These are phyloP conservation scores for Stenoptilia bipunctidactyla DNA, from an alignment of 2,888 invertebrate species.

Conservation along the genomic window DNA sequence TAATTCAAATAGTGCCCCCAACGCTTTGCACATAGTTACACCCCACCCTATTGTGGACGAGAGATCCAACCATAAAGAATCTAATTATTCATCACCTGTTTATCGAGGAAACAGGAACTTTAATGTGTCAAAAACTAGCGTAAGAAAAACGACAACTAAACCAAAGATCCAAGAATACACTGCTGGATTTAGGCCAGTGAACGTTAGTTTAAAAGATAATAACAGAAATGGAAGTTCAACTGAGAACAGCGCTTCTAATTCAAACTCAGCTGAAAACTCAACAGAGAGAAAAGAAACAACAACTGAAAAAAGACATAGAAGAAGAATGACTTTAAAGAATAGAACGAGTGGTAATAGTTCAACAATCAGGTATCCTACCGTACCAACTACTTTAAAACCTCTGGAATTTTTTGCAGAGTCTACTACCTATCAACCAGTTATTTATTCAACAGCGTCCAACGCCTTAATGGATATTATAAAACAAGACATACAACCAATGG, in stretches of 20 bases:
- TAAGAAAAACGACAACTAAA: slow-evolving; percentile 19
- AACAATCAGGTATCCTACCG: slow-evolving; percentile 13
- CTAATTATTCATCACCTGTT: slow-evolving; percentile 37
- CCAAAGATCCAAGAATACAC: slow-evolving; percentile 22
- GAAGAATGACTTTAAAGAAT: slow-evolving; percentile 41
- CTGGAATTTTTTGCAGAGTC: slow-evolving; percentile 9
- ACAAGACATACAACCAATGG: slow-evolving; percentile 39
- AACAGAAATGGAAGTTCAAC: slow-evolving; percentile 12
- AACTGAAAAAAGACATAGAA: slow-evolving; percentile 38
- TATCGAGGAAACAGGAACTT: slow-evolving; percentile 47
- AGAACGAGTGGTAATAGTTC: slow-evolving; percentile 20
- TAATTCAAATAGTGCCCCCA: slow-evolving; percentile 18
- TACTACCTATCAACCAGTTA: slow-evolving; percentile 17
- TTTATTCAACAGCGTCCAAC: slow-evolving; percentile 23
- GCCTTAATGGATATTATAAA: slow-evolving; percentile 30
- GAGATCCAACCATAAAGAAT: slow-evolving; percentile 34
- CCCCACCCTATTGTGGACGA: slow-evolving; percentile 47
- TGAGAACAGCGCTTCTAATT: slow-evolving; percentile 4
- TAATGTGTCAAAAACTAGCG: slow-evolving; percentile 21
- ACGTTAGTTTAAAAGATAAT: slow-evolving; percentile 33
- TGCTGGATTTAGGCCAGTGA: slow-evolving; percentile 31
- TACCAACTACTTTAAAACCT: slow-evolving; percentile 12
- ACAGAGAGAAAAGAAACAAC: slow-evolving; percentile 21
- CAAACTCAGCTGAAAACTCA: slow-evolving; percentile 13
- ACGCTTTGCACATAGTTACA: slow-evolving; percentile 39